Conservation (phyloP, 2,797 vertebrate genomes). For the Myotis vivesi region DNA sequence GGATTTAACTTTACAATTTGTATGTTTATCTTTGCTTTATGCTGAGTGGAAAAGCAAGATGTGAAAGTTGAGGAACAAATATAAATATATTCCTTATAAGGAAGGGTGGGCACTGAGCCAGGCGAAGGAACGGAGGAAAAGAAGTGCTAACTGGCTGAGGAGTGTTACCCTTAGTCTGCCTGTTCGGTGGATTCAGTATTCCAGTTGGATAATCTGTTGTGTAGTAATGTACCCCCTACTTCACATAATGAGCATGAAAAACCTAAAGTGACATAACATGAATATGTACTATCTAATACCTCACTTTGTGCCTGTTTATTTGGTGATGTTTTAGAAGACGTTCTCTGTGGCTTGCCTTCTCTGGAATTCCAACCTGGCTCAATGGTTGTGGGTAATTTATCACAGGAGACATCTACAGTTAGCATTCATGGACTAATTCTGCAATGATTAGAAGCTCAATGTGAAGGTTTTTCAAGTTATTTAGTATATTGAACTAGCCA, state of each 20-base stretch:
- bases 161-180: not conserved
- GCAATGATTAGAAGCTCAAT: conserved; percentile 4
- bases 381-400: not conserved
- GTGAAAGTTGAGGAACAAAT: not conserved
- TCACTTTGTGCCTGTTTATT: not conserved
- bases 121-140: not conserved
- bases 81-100: not conserved
- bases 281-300: no score
- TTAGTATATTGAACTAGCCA: not conserved
- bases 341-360: not conserved
- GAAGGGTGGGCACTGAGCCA: not conserved
- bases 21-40: conserved; percentile 19
- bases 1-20: not conserved
- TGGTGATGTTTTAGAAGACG: not conserved
- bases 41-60: not conserved
- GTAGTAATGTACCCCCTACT: not conserved
- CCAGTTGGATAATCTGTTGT: not conserved
- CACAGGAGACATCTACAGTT: not conserved
- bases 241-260: not conserved
- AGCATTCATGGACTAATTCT: not conserved
- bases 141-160: not conserved
- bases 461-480: conserved; percentile 21
- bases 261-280: not conserved
- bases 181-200: not conserved
- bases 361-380: not conserved